Evolutionary conservation across 2,797 vertebrate genomes (phyloP).

Genomic region (Mus minutoides): DNA sequence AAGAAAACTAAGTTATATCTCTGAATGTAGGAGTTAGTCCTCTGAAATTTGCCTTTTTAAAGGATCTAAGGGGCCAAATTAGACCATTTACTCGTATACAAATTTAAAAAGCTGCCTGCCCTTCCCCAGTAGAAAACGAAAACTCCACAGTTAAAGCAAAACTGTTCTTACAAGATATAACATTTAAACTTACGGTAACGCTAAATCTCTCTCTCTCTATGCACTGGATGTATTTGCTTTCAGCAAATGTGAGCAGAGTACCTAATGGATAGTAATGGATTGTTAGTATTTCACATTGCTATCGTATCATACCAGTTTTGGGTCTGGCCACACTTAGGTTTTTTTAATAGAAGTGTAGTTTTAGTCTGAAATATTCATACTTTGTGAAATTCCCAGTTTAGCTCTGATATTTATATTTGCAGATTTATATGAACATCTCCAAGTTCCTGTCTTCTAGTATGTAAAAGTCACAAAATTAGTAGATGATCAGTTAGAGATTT

Average conservation of each 20-base stretch:
- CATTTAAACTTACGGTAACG: slow-evolving; percentile 49
- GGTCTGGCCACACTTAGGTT: slow-evolving; percentile 30
- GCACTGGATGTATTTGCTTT: slow-evolving; percentile 32
- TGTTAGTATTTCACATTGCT: slow-evolving; percentile 33
- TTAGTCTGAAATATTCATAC: slow-evolving; percentile 37
- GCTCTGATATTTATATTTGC: not conserved
- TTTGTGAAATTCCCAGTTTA: slow-evolving; percentile 15
- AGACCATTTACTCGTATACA: not conserved
- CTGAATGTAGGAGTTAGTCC: not conserved
- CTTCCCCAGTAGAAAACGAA: not conserved
- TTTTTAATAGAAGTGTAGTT: slow-evolving; percentile 50
- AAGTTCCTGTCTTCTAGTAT: slow-evolving; percentile 38
- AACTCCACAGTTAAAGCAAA: slow-evolving; percentile 51
- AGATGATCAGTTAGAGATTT: not conserved
- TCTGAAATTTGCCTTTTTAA: slow-evolving; percentile 4
- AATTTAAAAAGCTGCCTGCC: slow-evolving; percentile 26
- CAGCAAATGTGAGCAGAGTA: not conserved
- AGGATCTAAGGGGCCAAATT: not conserved
- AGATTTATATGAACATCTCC: slow-evolving; percentile 39
- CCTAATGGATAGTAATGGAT: slow-evolving; percentile 13
- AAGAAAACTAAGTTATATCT: slow-evolving; percentile 30
- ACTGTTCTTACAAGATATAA: slow-evolving; percentile 31
- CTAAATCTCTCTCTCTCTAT: slow-evolving; percentile 41
- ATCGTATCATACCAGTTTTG: slow-evolving; percentile 41
- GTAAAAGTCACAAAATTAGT: not conserved